Evolutionary conservation across 1,140 invertebrate genomes (phyloP).

Genomic region (Druon quercuslanigerum): DNA sequence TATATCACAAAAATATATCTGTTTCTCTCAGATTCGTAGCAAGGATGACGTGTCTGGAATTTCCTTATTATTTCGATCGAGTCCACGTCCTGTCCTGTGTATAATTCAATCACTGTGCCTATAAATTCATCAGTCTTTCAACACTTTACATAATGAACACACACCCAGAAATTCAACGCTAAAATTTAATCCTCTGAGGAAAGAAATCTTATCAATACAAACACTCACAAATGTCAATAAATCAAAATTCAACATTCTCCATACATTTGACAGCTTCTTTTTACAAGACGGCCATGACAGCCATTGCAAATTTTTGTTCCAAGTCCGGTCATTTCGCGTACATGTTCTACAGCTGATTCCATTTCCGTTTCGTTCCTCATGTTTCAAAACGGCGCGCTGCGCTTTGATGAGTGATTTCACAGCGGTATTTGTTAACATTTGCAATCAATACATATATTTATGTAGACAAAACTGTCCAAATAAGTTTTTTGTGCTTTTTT

Average conservation of each 20-base stretch:
- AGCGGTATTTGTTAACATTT: neutral
- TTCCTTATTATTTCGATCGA: slow-evolving; percentile 20
- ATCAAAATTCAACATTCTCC: slow-evolving; percentile 18
- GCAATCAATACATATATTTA: neutral
- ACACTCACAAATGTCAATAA: neutral
- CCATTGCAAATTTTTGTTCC: slow-evolving; percentile 16
- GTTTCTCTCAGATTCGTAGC: neutral
- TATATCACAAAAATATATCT: slow-evolving; percentile 18
- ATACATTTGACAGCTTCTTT: neutral
- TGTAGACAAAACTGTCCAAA: neutral
- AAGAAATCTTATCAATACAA: neutral
- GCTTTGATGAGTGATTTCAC: neutral
- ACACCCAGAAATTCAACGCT: neutral
- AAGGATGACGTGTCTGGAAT: slow-evolving; percentile 24
- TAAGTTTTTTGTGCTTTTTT: neutral
- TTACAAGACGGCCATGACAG: slow-evolving; percentile 15
- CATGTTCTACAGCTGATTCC: slow-evolving; percentile 5
- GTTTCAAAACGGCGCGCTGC: slow-evolving; percentile 13
- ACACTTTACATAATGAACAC: neutral
- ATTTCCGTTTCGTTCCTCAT: slow-evolving; percentile 4
- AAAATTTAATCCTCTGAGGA: neutral
- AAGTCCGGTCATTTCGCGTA: neutral
- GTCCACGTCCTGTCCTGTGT: neutral
- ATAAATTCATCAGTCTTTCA: neutral
- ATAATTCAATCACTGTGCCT: neutral